Base-by-base conservation (phyloP, 2,888 invertebrate genomes). In the Drosophila macrospina region DNA sequence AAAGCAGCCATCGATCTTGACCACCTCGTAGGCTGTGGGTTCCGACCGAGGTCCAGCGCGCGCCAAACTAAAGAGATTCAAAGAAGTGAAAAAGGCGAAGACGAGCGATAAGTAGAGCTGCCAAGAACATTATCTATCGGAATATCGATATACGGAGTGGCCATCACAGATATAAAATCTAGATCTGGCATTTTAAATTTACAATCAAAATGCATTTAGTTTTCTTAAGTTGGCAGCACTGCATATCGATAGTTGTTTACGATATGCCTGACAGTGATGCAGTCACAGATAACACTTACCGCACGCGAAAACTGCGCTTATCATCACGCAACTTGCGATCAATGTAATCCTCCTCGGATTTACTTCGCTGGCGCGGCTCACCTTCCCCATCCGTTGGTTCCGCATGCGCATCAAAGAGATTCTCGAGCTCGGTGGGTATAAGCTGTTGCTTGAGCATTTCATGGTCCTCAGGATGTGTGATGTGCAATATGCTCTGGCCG, bases 391-490 rank as follows among this genome's bases (percentile, higher is more conserved):
- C 94, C 39, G 93, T 56, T 6, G 69, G 93, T 71, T 93, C 92
- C 6, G 90, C 74, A 34, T 90, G 89, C 37, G 90, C 85, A 79
- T 92, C 90, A 85, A 91, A 89, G 75, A 93, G 85, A 89, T 91
- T 89, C 74, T 92, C 92, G 51, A 92, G 77, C 74, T 91, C 92
- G 32, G 91, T 92, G 1, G 94, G 94, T 90, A 93, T 93, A 66
- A 97, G 92, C 80, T 95, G 95, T 51, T 94, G 93, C 51, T 94
- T 93, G 55, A 98, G 92, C 80, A 94, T 94, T 45, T 95, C 95
- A 80, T 96, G 96, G 92, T 98, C 95, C 88, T 95, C 94, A n/a
- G 94, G 93, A 92, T 96, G 96, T 41, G 97, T 94, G 91, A 97
- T 96, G 88, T 96, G 95, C 93, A 95, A 95, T 91, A 98, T 91